These are phyloP conservation scores for Pandemis heparana DNA, from an alignment of 2,888 invertebrate genomes.

Conservation along the genomic window DNA sequence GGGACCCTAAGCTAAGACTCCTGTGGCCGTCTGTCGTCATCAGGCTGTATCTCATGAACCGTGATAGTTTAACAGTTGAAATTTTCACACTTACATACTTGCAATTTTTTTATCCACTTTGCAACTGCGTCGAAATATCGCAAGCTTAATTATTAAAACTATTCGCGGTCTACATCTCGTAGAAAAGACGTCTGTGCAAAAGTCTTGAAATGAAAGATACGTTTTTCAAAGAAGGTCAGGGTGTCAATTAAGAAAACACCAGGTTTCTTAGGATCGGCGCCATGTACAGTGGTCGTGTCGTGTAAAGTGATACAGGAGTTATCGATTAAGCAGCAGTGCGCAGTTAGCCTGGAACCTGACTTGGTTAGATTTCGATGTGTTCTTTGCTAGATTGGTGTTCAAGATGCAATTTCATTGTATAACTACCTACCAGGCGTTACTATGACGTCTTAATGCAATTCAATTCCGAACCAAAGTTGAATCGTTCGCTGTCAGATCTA, in stretches of 20 bases:
- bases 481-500: no score
- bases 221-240: background rate
- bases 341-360: background rate
- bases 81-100: no score
- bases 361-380: background rate
- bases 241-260: background rate
- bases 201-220: background rate
- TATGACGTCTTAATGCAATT: background rate
- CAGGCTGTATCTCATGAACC: no score
- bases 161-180: no score
- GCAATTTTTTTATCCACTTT: no score
- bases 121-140: no score
- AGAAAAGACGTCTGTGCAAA: background rate
- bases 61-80: no score
- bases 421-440: background rate
- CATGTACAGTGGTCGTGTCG: background rate
- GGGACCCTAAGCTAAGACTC: no score
- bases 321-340: conserved; percentile 8
- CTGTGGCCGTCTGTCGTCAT: no score
- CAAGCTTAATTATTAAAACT: background rate
- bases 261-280: background rate
- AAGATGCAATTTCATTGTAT: background rate
- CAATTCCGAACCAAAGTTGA: background rate
- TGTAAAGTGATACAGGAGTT: background rate
- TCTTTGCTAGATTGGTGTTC: no score